Base-by-base conservation (phyloP, 2,888 invertebrate genomes). In the Tiphia femorata region DNA sequence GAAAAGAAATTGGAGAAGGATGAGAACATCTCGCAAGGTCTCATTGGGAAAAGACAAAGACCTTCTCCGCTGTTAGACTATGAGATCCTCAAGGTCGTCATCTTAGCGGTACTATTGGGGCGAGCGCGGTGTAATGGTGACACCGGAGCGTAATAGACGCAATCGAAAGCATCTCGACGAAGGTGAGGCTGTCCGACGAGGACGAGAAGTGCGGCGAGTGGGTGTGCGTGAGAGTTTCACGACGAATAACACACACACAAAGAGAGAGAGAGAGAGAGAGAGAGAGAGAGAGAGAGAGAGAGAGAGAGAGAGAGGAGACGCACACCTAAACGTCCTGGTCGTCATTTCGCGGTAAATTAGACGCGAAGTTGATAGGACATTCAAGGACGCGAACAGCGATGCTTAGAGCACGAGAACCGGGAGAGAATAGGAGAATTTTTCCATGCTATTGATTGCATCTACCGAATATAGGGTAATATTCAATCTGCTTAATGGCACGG, bases 401-500 rank as follows among this genome's bases (percentile, higher is more conserved):
- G 43, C 43, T 27, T 29, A 51, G n/a, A n/a, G n/a, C n/a, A n/a
- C n/a, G n/a, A n/a, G n/a, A n/a, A n/a, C n/a, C 51, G 49, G 60
- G 67, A 67, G 55, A 66, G 62, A 70, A 61, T 64, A 70, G 53
- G 43, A 51, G 59, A n/a, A 70, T 73, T 70, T 70, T 67, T 68
- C 67, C 62, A 58, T 52, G 51, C 57, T 77, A 77, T 77, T 75
- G 76, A 75, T 77, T 76, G 70, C 75, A 67, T 70, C 68, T 62
- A 67, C 65, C 70, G 71, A 72, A 78, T 75, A 77, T 74, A 78
- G 79, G 78, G 73, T 79, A 79, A 79, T 78, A 76, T 73, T 77
- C 77, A 78, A 79, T 79, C 76, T 76, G 67, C 67, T 77, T 77
- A 75, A 77, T 79, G 71, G 70, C 66, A 64, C 58, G 68, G 50